A percentile compares a stretch with the other conserved stretches of the same genome.
Evolutionary conservation across 2,797 vertebrate species (phyloP).

Genomic region (Champsocephalus esox): DNA sequence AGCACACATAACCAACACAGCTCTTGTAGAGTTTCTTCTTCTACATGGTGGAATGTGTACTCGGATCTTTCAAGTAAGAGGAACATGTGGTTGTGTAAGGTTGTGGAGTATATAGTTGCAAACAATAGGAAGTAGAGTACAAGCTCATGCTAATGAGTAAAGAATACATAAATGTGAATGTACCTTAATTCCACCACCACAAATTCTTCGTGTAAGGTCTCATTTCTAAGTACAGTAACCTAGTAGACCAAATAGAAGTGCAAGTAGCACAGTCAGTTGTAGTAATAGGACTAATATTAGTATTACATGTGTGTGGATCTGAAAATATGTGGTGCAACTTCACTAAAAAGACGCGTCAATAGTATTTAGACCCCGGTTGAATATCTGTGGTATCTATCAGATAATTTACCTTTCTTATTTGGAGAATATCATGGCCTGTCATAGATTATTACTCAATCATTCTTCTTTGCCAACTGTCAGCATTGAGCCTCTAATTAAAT

Average conservation of each 20-base stretch:
- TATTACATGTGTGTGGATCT: not conserved
- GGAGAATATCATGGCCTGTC: conserved; percentile 3
- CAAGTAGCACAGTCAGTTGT: not conserved
- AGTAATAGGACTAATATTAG: not conserved
- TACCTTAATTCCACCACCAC: not conserved
- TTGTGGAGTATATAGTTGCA: no score
- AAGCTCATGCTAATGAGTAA: not conserved
- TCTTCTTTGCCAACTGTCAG: conserved; percentile 9
- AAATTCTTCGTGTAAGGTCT: not conserved
- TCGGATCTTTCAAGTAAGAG: not conserved
- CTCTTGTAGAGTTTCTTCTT: not conserved
- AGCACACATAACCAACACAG: conserved; percentile 3
- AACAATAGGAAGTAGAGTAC: not conserved
- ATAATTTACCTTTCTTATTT: conserved; percentile 30
- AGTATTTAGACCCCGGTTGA: conserved; percentile 35
- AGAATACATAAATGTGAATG: no score
- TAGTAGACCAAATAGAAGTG: not conserved
- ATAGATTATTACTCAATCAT: conserved; percentile 9
- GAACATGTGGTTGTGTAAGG: not conserved
- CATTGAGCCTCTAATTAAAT: conserved; percentile 16
- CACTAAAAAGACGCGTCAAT: conserved; percentile 8
- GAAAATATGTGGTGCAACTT: not conserved
- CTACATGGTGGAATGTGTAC: not conserved
- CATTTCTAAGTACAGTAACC: conserved; percentile 1
- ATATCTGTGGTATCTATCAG: conserved; percentile 6